A percentile compares a stretch with the other conserved stretches of the same genome.
Evolutionary conservation across 2,888 invertebrate species (phyloP).

Genomic region (Lasioglossum figueresi): DNA sequence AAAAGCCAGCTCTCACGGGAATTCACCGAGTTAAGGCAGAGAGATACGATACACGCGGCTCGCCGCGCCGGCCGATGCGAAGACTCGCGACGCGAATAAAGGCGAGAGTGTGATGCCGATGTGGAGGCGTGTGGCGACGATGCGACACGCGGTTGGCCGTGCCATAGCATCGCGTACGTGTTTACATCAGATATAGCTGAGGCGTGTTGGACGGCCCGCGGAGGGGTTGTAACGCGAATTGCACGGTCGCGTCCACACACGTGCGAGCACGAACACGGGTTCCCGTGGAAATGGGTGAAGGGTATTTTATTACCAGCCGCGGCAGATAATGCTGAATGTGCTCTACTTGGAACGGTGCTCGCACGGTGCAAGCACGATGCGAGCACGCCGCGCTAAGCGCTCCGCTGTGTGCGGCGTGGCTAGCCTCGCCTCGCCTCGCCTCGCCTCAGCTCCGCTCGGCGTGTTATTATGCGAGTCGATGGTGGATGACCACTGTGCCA

Average conservation of each 20-base stretch:
- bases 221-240: slow-evolving; percentile 60
- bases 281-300: slow-evolving; percentile 52
- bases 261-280: slow-evolving; percentile 18
- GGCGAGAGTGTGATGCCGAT: background rate
- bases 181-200: slow-evolving; percentile 57
- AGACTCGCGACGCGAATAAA: slow-evolving; percentile 25
- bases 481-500: slow-evolving; percentile 50
- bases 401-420: background rate
- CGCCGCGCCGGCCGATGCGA: background rate
- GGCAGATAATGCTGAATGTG: slow-evolving; percentile 67
- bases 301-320: slow-evolving; percentile 71
- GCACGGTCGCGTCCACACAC: slow-evolving; percentile 29
- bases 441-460: background rate
- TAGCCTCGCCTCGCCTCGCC: background rate
- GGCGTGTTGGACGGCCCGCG: slow-evolving; percentile 37
- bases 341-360: slow-evolving; percentile 43
- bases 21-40: slow-evolving; percentile 24
- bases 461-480: slow-evolving; percentile 52
- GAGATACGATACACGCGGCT: slow-evolving; percentile 9
- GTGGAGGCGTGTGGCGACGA: background rate
- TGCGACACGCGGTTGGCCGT: background rate
- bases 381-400: background rate
- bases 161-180: slow-evolving; percentile 38
- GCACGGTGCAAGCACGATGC: background rate
- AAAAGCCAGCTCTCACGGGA: slow-evolving; percentile 3